A percentile compares a stretch with the other conserved stretches of the same genome.
Evolutionary conservation across 2,113 vertebrate species (phyloP).

Genomic region (Laticauda colubrina): DNA sequence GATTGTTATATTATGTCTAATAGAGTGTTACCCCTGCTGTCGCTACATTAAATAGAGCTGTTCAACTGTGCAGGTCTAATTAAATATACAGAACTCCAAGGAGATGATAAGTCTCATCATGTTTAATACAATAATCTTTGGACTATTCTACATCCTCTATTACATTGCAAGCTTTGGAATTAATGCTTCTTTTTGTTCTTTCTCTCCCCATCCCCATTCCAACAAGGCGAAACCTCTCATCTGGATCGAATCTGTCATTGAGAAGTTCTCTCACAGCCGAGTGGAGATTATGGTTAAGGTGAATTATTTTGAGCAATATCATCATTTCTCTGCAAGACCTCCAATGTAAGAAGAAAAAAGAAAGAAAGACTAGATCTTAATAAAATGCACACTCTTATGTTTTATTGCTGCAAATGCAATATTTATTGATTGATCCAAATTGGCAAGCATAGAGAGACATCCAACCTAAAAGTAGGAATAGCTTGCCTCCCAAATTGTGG

Average conservation of each 20-base stretch:
- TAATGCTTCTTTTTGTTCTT: not conserved
- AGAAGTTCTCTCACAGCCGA: slow-evolving; percentile 97
- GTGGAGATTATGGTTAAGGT: slow-evolving; percentile 99
- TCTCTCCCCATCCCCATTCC: not conserved
- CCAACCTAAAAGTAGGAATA: not conserved
- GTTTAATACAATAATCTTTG: not conserved
- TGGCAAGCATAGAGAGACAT: not conserved
- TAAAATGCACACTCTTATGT: not conserved
- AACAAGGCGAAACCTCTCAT: slow-evolving; percentile 92
- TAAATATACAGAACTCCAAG: not conserved
- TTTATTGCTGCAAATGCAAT: not conserved
- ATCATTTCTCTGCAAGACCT: not conserved
- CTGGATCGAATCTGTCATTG: slow-evolving; percentile 98
- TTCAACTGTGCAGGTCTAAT: not conserved
- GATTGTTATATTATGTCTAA: not conserved
- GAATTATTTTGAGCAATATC: not conserved
- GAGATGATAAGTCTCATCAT: not conserved
- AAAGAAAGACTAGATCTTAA: not conserved
- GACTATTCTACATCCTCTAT: not conserved
- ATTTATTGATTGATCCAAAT: not conserved
- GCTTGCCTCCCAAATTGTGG: not conserved
- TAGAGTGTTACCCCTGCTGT: not conserved
- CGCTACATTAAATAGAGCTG: not conserved
- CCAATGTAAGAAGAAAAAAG: not conserved
- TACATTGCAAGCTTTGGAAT: not conserved